phyloP scores from a whole-genome alignment of 2,113 vertebrate genomes.

The Numenius arquata region DNA sequence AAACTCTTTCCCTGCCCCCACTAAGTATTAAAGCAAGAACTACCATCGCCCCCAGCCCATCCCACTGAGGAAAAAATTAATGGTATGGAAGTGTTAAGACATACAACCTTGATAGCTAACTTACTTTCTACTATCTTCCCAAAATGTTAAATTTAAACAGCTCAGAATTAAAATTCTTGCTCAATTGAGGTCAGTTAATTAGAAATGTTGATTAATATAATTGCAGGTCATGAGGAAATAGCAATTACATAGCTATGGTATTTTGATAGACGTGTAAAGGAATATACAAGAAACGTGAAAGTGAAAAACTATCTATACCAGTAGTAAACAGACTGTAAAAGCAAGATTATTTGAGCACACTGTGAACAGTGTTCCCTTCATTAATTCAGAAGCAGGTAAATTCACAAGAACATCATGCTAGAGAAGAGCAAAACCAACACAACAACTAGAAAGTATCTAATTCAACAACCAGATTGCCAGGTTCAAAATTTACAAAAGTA shows the following conservation, averaged over 20 bases:
- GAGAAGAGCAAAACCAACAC: neutral
- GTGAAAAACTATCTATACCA: neutral
- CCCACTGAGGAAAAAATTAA: neutral
- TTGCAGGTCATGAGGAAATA: neutral
- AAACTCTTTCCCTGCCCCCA: neutral
- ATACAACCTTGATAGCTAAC: neutral
- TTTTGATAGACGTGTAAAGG: neutral
- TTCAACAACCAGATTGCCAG: neutral
- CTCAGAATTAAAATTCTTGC: neutral
- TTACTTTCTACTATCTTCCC: neutral
- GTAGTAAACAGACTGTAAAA: neutral
- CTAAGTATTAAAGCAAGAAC: neutral
- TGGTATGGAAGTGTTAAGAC: neutral
- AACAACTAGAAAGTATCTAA: neutral
- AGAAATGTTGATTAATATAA: neutral
- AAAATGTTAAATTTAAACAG: neutral
- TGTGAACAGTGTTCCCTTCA: neutral
- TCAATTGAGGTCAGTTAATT: neutral
- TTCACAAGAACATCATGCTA: neutral
- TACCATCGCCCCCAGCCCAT: neutral
- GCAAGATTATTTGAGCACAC: neutral
- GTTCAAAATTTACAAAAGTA: neutral
- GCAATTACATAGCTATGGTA: neutral
- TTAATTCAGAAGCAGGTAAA: neutral
- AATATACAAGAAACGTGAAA: neutral